Percentiles rank a stretch among this genome's conserved stretches.
These are phyloP conservation scores for Melanogrammus aeglefinus DNA, from an alignment of 2,797 vertebrate species.

Conservation along the genomic window DNA sequence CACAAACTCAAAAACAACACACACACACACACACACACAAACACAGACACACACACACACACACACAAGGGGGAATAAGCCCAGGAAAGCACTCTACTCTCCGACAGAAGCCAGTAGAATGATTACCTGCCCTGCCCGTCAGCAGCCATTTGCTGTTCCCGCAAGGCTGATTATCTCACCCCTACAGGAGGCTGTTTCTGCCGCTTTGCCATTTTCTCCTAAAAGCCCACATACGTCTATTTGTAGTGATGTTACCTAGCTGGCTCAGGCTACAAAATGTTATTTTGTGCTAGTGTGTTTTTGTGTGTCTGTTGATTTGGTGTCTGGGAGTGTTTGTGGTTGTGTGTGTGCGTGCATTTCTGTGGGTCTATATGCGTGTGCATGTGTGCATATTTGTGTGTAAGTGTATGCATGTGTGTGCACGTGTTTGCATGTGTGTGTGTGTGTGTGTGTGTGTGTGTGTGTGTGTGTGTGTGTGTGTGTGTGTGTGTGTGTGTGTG, in stretches of 20 bases:
- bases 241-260: slow-evolving; percentile 71
- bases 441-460: slow-evolving; percentile 9
- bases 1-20: not conserved
- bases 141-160: slow-evolving; percentile 66
- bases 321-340: slow-evolving; percentile 5
- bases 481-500: slow-evolving; percentile 34
- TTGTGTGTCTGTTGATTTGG: slow-evolving; percentile 14
- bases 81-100: slow-evolving; percentile 51
- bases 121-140: slow-evolving; percentile 71
- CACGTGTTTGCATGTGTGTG: not conserved
- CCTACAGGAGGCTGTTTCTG: slow-evolving; percentile 62
- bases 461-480: slow-evolving; percentile 26
- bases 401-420: slow-evolving; percentile 52
- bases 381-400: slow-evolving; percentile 38
- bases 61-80: slow-evolving; percentile 15
- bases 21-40: not conserved
- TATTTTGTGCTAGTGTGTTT: slow-evolving; percentile 28
- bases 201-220: slow-evolving; percentile 67
- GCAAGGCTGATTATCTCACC: slow-evolving; percentile 71
- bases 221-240: slow-evolving; percentile 71
- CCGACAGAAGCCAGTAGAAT: slow-evolving; percentile 51
- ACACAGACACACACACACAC: not conserved
- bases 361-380: slow-evolving; percentile 3
- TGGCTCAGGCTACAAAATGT: slow-evolving; percentile 60
- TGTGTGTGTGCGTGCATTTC: slow-evolving; percentile 43